phyloP scores from a whole-genome alignment of 2,113 vertebrate genomes.

The Eretmochelys imbricata region DNA sequence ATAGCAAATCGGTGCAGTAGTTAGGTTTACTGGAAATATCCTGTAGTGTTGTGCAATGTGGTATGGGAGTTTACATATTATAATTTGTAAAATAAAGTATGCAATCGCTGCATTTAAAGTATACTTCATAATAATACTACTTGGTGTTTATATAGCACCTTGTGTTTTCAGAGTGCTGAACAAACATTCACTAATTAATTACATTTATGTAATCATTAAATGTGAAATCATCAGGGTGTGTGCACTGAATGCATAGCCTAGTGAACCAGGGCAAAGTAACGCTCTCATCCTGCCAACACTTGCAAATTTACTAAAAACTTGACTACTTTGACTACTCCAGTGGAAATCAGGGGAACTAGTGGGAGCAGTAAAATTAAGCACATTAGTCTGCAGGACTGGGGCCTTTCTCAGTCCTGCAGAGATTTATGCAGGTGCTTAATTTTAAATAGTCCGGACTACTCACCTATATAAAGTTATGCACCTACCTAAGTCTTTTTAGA shows the following conservation, averaged over 20 bases:
- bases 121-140: accelerated
- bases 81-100: accelerated
- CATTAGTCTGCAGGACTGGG: neutral
- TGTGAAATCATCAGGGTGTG: accelerated
- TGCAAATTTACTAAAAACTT: neutral
- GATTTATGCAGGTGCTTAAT: neutral
- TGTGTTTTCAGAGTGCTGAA: neutral
- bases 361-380: neutral
- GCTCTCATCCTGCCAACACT: neutral
- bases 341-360: neutral
- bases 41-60: neutral
- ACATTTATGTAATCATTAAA: neutral
- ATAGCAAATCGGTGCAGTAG: too few relatives aligned
- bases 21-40: too few relatives aligned
- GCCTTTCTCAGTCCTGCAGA: neutral
- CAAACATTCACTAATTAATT: accelerated
- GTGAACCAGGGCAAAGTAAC: accelerated
- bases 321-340: accelerated
- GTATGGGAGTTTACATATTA: neutral
- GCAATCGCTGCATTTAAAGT: accelerated
- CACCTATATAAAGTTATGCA: neutral
- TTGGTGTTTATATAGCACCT: accelerated
- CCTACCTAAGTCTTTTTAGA: neutral
- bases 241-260: accelerated
- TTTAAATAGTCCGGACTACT: neutral